These are phyloP conservation scores for Cheilosia urbana DNA, from an alignment of 2,888 invertebrate species.

Conservation along the genomic window DNA sequence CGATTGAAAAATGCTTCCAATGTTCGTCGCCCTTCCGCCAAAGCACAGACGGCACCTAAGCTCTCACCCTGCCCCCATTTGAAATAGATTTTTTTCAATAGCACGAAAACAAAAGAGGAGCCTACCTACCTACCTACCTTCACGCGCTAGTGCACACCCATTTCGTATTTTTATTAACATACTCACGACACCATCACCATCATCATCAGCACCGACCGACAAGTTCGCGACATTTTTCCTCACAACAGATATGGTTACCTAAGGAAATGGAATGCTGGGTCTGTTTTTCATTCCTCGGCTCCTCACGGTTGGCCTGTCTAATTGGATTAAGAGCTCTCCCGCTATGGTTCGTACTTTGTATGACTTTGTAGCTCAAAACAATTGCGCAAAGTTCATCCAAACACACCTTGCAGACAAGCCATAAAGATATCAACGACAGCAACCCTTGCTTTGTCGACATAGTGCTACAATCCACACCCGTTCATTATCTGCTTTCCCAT, in stretches of 20 bases:
- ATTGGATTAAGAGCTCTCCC: constrained; percentile 64
- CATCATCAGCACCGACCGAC: constrained; percentile 28
- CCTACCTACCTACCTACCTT: constrained; percentile 25
- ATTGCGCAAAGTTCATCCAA: constrained; percentile 33
- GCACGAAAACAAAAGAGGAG: constrained; percentile 8
- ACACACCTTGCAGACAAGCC: constrained; percentile 17
- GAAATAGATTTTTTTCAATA: constrained; percentile 51
- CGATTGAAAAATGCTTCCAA: constrained; percentile 34
- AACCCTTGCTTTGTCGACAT: constrained; percentile 12
- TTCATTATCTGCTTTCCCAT: constrained; percentile 44
- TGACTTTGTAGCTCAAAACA: not conserved
- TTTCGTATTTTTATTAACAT: constrained; percentile 55
- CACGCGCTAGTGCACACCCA: constrained; percentile 47
- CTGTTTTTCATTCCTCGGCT: constrained; percentile 20
- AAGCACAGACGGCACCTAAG: not conserved
- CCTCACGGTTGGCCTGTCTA: constrained; percentile 40
- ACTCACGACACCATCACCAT: constrained; percentile 49
- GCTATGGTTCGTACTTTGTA: not conserved
- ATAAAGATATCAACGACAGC: constrained; percentile 19
- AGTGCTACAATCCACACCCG: constrained; percentile 27
- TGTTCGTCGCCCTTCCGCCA: constrained; percentile 13
- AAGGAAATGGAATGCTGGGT: constrained; percentile 60
- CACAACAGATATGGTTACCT: constrained; percentile 60
- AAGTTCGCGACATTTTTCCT: constrained; percentile 66
- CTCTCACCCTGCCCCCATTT: constrained; percentile 32